Evolutionary conservation across 2,888 invertebrate genomes (phyloP).

Genomic region (Mantis religiosa): DNA sequence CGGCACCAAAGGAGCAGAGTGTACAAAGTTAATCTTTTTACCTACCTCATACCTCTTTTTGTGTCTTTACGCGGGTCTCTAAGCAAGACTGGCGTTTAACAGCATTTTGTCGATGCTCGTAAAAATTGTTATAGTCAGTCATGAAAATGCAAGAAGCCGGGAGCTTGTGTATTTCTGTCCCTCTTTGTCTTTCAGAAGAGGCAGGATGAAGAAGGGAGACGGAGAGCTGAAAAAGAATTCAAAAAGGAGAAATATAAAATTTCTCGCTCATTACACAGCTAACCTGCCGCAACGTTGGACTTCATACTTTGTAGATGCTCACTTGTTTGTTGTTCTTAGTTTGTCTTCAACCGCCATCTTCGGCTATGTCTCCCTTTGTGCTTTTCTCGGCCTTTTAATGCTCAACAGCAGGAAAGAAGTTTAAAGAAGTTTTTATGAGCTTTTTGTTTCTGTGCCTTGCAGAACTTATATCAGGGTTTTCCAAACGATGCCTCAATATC

Average conservation of each 20-base stretch:
- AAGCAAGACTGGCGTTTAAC: background rate
- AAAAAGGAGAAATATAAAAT: background rate
- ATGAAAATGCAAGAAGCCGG: constrained; percentile 1
- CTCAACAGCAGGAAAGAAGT: background rate
- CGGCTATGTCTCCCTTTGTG: background rate
- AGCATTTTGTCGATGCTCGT: constrained; percentile 11
- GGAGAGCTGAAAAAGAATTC: background rate
- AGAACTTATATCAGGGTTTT: background rate
- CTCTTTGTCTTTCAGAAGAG: background rate
- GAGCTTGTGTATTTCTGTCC: background rate
- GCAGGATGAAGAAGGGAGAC: background rate
- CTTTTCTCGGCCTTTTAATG: background rate
- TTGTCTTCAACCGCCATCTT: background rate
- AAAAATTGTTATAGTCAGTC: constrained; percentile 12
- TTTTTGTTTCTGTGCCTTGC: background rate
- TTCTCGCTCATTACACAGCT: background rate
- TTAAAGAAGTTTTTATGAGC: background rate
- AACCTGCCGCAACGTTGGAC: background rate
- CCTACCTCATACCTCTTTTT: background rate
- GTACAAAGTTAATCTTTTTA: background rate
- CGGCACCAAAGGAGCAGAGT: background rate
- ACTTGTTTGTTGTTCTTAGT: background rate
- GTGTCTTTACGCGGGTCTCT: background rate
- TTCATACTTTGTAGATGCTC: background rate
- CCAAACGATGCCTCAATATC: background rate